Evolutionary conservation across 2,113 vertebrate species (phyloP), one percentile per base, ranked within the genome.

Genomic region (Clarias gariepinus): DNA sequence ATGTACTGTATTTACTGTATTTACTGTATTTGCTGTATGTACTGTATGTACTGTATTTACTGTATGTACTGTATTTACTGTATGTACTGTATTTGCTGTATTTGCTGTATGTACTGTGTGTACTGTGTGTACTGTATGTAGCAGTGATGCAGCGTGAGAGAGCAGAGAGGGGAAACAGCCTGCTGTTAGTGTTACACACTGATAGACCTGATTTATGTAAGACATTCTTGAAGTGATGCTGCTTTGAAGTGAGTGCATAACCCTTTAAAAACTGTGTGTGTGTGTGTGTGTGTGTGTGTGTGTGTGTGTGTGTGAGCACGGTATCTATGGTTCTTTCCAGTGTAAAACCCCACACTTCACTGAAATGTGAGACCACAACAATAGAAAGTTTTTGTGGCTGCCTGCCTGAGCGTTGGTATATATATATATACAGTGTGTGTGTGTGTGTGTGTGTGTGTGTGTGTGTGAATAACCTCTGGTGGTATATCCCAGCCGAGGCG

Each of bases 401-500:
- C 3, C 10, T 47, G 41, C 21, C 19, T 55, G 25, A 13, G 15
- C 55, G 55, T 55, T 6, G 41, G 71, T 41, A 23, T 64, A 25
- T n/a, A 10, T 64, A 8, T 64, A 21, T 61, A 12, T 10, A 13
- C 8, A 28, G 30, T 28, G 47, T 64, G 25, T 4, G 36, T 57
- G 15, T 15, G 52, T 74, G 41, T 55, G n/a, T 25, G 19, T 60
- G 10, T 81, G 30, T 41, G 60, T 55, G 57, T 83, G 68, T 68
- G 16, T 77, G 11, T 16, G 21, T 73, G 2, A 53, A 83, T 87
- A 84, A 97, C 97, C 91, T 96, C 96, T 86, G 92, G 83, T 0
- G 96, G 93, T 84, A 99, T 96, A 84, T 98, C 96, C 97, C 98
- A 99, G 66, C 91, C 90, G 0, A 99, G 94, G 87, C 96, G 95